These are phyloP conservation scores for Drosophila kanapiae DNA, from an alignment of 1,140 invertebrate species.

Conservation along the genomic window DNA sequence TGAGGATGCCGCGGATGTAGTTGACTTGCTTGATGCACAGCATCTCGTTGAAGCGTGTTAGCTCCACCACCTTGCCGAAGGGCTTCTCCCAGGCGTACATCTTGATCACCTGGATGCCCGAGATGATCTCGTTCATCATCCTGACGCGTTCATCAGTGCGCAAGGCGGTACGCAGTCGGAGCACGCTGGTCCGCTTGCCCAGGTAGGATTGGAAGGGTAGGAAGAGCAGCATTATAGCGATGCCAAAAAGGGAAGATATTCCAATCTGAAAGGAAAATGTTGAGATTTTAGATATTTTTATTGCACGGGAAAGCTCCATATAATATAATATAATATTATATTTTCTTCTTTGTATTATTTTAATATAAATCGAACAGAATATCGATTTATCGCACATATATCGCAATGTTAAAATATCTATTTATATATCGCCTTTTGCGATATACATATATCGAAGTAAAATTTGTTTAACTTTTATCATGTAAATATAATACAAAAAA, in stretches of 20 bases:
- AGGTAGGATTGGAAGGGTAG: slow-evolving; percentile 93
- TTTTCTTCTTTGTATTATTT: too few species aligned
- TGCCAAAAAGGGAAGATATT: slow-evolving; percentile 90
- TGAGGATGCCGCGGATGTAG: slow-evolving; percentile 89
- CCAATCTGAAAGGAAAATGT: slow-evolving; percentile 52
- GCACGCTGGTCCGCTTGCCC: slow-evolving; percentile 89
- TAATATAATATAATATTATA: too few species aligned
- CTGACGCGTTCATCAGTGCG: slow-evolving; percentile 93
- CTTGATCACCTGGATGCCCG: slow-evolving; percentile 96
- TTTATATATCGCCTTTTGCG: too few species aligned
- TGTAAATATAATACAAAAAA: not conserved
- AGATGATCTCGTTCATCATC: slow-evolving; percentile 95
- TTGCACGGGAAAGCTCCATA: too few species aligned
- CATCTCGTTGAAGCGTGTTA: slow-evolving; percentile 86
- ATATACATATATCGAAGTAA: too few species aligned
- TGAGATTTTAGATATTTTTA: not conserved
- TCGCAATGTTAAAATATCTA: too few species aligned
- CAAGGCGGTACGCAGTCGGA: slow-evolving; percentile 88
- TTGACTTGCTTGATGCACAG: slow-evolving; percentile 88
- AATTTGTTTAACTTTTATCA: not conserved
- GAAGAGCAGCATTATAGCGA: slow-evolving; percentile 91
- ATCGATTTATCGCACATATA: too few species aligned
- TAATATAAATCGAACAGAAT: too few species aligned
- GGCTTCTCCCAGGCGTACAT: slow-evolving; percentile 96
- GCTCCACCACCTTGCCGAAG: slow-evolving; percentile 89